These are phyloP conservation scores for Aplysia californica DNA, from an alignment of 1,140 invertebrate genomes.

Conservation along the genomic window DNA sequence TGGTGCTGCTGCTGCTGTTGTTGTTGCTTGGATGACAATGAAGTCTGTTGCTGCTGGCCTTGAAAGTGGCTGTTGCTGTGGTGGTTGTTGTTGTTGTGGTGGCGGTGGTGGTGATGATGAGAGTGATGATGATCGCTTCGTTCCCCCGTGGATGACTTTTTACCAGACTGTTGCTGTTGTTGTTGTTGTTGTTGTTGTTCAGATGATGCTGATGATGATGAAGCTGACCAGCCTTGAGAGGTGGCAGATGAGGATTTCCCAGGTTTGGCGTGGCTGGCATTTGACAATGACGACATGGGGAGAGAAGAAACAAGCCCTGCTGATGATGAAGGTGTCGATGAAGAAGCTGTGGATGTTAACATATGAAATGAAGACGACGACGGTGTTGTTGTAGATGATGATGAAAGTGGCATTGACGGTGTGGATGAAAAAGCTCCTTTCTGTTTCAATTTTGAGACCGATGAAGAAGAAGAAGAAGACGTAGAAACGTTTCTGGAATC, in stretches of 20 bases:
- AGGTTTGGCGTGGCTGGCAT: too few species aligned
- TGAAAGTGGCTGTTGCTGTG: too few species aligned
- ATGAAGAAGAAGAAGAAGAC: too few species aligned
- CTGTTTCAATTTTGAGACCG: too few species aligned
- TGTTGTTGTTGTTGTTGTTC: neutral
- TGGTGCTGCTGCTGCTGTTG: slow-evolving; percentile 2
- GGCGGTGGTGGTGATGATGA: slow-evolving; percentile 17
- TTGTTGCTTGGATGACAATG: neutral
- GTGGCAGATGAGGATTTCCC: neutral
- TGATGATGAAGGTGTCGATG: neutral
- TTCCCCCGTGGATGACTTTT: neutral
- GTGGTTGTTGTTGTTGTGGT: neutral
- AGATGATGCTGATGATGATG: slow-evolving; percentile 1
- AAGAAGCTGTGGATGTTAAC: neutral
- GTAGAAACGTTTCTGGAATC: slow-evolving; percentile 5
- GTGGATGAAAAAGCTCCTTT: too few species aligned
- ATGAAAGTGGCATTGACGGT: neutral
- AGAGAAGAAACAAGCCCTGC: too few species aligned
- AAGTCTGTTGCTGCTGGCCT: neutral
- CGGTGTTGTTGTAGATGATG: neutral
- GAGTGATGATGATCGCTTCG: neutral
- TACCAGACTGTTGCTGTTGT: neutral
- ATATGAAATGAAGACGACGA: neutral
- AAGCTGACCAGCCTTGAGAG: neutral
- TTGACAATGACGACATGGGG: too few species aligned